phyloP scores from a whole-genome alignment of 2,113 vertebrate species.

The Setophaga kirtlandii region DNA sequence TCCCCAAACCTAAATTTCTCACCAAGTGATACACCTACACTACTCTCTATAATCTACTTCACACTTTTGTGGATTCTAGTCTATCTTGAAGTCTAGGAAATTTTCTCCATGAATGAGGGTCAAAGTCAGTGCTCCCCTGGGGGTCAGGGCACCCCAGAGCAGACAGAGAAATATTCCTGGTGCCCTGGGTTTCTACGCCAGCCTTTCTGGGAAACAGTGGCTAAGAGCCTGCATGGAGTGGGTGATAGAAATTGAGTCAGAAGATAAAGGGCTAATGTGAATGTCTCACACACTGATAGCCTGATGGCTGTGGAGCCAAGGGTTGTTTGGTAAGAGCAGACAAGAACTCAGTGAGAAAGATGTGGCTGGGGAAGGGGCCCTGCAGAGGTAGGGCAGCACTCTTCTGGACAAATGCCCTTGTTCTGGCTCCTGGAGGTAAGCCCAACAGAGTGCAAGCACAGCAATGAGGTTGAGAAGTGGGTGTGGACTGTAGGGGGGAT shows the following conservation, averaged over 20 bases:
- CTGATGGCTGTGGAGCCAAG: neutral
- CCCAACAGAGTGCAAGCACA: neutral
- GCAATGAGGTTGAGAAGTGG: rapidly evolving
- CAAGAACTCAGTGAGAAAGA: neutral
- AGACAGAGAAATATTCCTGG: no score
- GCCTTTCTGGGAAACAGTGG: neutral
- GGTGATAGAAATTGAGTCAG: neutral
- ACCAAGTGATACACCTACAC: no score
- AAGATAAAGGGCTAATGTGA: neutral
- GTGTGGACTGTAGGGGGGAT: neutral
- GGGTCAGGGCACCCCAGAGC: no score
- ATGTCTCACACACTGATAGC: neutral
- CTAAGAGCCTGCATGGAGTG: neutral
- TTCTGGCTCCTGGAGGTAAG: neutral
- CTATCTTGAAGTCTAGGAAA: no score
- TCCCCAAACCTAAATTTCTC: no score
- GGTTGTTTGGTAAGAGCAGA: neutral
- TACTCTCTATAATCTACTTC: no score
- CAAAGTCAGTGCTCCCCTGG: no score
- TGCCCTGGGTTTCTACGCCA: no score
- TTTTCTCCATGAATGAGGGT: no score
- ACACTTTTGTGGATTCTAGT: no score
- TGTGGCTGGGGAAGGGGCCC: neutral
- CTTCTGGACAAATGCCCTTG: neutral
- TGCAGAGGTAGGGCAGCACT: neutral